Evolutionary conservation across 2,888 invertebrate genomes (phyloP), one percentile per base, ranked within the genome.

Genomic region (Hofmannophila pseudospretella): DNA sequence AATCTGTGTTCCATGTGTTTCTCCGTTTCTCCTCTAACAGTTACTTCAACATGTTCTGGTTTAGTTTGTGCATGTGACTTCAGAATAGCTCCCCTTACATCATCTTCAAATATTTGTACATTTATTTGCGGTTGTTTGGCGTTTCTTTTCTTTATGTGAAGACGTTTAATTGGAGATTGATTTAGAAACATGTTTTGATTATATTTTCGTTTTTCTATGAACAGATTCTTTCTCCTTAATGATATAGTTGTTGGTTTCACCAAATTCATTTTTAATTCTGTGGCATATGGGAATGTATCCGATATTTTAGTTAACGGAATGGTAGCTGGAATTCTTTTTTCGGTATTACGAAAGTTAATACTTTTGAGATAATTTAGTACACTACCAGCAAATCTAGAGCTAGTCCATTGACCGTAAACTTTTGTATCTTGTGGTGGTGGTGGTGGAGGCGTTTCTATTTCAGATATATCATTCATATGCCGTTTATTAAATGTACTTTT

Each of bases 291-390:
- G 43, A 62, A 75, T 11, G 49, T 54, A 40, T 84, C 82, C 3
- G 71, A 69, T 40, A 65, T 37, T 60, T 74, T 82, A 7, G 52
- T 37, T 4, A 81, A 41, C 8, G 74, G 72, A 45, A 79, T 68
- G 8, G 78, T 79, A 38, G 65, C 45, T 1, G 76, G 77, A 3
- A 72, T 42, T 50, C 61, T 73, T 31, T 52, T 67, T n/a, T 70
- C 67, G 40, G 50, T 67, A 4, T 60, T 55, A 26, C 70, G 56
- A 30, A 63, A 60, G 38, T 78, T 76, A 1, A 71, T 72, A 38
- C 56, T 74, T 62, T 80, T 82, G 0, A 86, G 47, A 49, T 80
- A 80, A 58, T 79, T 75, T 42, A 84, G 59, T 12, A 84, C 81
- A 38, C 51, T 76, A 1, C 71, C 71, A 7, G 79, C 79, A 51